Evolutionary conservation across 2,888 invertebrate species (phyloP).

Genomic region (Boloria euphrosyne): DNA sequence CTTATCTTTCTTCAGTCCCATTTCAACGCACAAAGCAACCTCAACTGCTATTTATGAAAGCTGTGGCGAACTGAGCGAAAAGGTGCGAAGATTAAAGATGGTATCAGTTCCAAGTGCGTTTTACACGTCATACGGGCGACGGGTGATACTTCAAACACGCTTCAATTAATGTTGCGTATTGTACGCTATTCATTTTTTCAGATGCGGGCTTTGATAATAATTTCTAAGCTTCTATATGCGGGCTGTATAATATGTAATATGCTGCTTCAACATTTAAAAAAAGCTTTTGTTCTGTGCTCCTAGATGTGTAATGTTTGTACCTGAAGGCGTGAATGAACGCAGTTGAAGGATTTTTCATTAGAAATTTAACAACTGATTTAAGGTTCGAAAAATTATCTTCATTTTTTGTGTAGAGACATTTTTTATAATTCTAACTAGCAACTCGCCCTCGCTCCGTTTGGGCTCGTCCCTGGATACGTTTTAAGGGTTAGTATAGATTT

Average conservation of each 20-base stretch:
- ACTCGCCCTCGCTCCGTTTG: too few species aligned
- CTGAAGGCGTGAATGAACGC: neutral
- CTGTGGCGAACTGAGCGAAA: constrained; percentile 65
- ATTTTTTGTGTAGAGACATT: neutral
- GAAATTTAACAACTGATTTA: neutral
- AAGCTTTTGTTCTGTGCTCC: constrained; percentile 5
- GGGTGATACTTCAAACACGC: constrained; percentile 52
- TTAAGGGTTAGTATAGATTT: too few species aligned
- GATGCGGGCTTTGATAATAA: constrained; percentile 37
- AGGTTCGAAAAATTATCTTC: neutral
- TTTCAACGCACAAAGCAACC: constrained; percentile 73
- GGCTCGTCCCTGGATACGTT: too few species aligned
- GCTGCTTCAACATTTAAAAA: too few species aligned
- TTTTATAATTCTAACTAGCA: too few species aligned
- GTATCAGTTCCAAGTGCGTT: constrained; percentile 74
- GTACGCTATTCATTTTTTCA: constrained; percentile 51
- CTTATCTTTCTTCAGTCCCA: constrained; percentile 72
- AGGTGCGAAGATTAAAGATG: constrained; percentile 82
- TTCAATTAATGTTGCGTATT: constrained; percentile 55
- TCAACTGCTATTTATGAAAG: constrained; percentile 71
- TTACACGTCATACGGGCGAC: constrained; percentile 54
- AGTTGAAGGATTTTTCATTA: constrained; percentile 7
- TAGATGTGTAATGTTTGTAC: constrained; percentile 1
- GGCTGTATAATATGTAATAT: too few species aligned
- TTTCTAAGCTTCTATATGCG: constrained; percentile 29